Percentiles rank a stretch among this genome's conserved stretches.
These are phyloP conservation scores for Uloborus diversus DNA, from an alignment of 1,140 invertebrate genomes.

Conservation along the genomic window DNA sequence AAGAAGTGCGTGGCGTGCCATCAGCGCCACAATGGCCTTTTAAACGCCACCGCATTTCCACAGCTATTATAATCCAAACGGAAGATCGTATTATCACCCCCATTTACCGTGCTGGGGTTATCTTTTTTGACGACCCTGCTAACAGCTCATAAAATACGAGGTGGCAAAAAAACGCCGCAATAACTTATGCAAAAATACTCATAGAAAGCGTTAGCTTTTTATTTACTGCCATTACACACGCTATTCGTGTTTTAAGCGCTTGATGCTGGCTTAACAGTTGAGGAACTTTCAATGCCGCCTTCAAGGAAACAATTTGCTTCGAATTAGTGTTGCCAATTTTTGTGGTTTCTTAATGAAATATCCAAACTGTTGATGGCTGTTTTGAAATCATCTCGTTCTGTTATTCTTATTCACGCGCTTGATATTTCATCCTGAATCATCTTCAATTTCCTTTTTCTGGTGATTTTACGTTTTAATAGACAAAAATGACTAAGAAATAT, in stretches of 20 bases:
- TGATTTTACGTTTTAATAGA: too few species aligned
- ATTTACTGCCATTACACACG: conserved; percentile 38
- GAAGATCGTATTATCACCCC: conserved; percentile 11
- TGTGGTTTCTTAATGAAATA: too few species aligned
- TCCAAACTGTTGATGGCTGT: too few species aligned
- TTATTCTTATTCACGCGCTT: too few species aligned
- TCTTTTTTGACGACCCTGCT: conserved; percentile 31
- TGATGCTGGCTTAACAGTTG: conserved; percentile 26
- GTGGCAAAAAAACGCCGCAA: conserved; percentile 13
- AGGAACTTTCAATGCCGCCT: too few species aligned
- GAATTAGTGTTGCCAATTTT: too few species aligned
- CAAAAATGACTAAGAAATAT: too few species aligned
- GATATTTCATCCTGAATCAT: too few species aligned
- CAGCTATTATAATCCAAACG: conserved; percentile 26
- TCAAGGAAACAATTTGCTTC: too few species aligned
- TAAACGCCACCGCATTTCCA: conserved; percentile 5
- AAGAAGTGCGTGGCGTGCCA: neutral
- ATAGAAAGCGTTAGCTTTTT: conserved; percentile 11
- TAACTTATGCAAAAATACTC: conserved; percentile 49
- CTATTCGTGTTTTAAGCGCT: conserved; percentile 39
- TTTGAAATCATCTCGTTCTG: too few species aligned
- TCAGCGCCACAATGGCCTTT: neutral
- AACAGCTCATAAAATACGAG: conserved; percentile 42
- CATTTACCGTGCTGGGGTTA: conserved; percentile 4
- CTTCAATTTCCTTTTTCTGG: too few species aligned